Conservation (phyloP, 1,140 invertebrate species). For the Phenacoccus solenopsis region DNA sequence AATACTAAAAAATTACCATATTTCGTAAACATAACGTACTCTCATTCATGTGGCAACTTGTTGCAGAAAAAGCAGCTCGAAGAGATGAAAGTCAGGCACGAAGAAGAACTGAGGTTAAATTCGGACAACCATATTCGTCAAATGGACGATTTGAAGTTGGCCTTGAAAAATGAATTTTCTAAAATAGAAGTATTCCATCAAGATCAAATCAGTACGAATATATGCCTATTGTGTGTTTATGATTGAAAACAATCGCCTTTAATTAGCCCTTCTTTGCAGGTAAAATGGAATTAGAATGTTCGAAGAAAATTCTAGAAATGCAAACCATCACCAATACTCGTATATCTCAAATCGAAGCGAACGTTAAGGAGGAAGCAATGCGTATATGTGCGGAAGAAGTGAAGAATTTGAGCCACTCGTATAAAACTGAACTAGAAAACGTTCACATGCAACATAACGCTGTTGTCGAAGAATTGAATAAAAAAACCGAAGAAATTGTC, state of each 20-base stretch:
- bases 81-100: not conserved
- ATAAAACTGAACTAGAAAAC: not conserved
- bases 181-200: constrained; percentile 1
- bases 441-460: not conserved
- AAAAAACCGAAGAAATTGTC: not conserved
- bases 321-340: not conserved
- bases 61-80: not conserved
- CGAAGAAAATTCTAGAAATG: constrained; percentile 1
- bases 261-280: not conserved
- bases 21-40: too few species aligned
- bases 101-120: not conserved
- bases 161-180: not conserved
- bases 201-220: not conserved
- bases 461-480: not conserved
- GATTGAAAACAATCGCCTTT: too few species aligned
- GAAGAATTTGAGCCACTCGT: not conserved
- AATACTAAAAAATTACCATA: too few species aligned
- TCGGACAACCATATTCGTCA: not conserved
- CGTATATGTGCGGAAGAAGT: not conserved
- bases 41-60: too few species aligned
- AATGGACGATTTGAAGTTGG: not conserved
- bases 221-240: too few species aligned
- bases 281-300: not conserved
- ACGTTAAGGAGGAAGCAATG: not conserved
- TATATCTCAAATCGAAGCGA: not conserved